A percentile compares a stretch with the other conserved stretches of the same genome.
These are phyloP conservation scores for Idris sp. DNA, from an alignment of 1,140 invertebrate genomes.

Conservation along the genomic window DNA sequence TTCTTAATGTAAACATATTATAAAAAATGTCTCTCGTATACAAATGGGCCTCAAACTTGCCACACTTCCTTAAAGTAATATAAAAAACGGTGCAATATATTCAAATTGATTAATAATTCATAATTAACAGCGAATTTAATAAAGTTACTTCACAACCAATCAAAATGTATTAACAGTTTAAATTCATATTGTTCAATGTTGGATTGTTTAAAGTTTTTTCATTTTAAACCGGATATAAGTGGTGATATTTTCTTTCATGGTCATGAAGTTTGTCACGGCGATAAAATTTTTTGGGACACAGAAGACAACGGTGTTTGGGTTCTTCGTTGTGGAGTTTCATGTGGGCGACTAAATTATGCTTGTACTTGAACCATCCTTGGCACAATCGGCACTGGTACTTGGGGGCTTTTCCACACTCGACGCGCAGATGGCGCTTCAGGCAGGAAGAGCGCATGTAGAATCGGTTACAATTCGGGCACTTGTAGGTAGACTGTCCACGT, in stretches of 20 bases:
- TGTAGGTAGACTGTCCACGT: conserved; percentile 66
- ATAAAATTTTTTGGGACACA: conserved; percentile 78
- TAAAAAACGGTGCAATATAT: no score
- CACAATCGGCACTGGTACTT: conserved; percentile 77
- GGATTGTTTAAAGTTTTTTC: no score
- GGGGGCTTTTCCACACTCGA: conserved; percentile 75
- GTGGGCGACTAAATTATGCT: conserved; percentile 74
- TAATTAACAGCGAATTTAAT: no score
- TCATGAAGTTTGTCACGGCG: conserved; percentile 75
- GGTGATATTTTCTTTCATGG: conserved; percentile 65
- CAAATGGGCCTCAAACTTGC: no score
- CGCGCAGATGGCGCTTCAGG: conserved; percentile 79
- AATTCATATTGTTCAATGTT: no score
- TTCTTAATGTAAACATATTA: no score
- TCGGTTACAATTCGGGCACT: conserved; percentile 80
- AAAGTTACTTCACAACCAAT: no score
- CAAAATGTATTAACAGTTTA: no score
- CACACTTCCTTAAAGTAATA: no score
- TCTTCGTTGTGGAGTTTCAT: conserved; percentile 78
- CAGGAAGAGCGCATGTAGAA: conserved; percentile 80
- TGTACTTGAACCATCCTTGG: conserved; percentile 71
- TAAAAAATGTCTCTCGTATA: no score
- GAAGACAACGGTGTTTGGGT: conserved; percentile 78
- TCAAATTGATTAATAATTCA: no score
- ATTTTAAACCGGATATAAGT: conserved; percentile 46